Evolutionary conservation across 2,797 vertebrate genomes (phyloP).

Genomic region (Myotis pilosus): DNA sequence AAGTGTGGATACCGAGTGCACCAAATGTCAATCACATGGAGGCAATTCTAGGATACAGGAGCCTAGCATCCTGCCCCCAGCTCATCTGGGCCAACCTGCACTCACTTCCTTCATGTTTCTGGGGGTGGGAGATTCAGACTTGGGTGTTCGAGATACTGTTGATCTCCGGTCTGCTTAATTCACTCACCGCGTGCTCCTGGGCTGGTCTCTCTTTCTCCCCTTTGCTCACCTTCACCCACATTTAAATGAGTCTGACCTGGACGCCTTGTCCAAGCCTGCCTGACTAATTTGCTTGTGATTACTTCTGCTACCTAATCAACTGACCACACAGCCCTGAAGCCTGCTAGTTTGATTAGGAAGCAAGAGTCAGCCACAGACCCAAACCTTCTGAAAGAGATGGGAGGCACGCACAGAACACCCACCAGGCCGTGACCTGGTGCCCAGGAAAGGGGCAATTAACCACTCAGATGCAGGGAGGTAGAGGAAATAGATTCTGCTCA

Average conservation of each 20-base stretch:
- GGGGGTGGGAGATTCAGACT: background rate
- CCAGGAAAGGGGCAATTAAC: background rate
- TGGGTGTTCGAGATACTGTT: background rate
- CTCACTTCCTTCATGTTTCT: background rate
- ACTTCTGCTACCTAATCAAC: background rate
- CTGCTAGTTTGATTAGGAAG: slow-evolving; percentile 22
- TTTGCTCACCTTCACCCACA: background rate
- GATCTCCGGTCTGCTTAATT: background rate
- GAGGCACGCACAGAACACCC: background rate
- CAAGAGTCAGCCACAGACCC: background rate
- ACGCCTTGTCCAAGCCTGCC: background rate
- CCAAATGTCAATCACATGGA: background rate
- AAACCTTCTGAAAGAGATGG: background rate
- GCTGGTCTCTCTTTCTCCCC: background rate
- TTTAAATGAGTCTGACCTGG: background rate
- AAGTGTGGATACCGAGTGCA: background rate
- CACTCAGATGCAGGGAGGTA: rapidly evolving
- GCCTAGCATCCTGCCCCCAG: background rate
- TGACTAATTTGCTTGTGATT: slow-evolving; percentile 47
- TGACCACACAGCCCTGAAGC: background rate
- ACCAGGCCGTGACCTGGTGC: background rate
- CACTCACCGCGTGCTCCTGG: background rate
- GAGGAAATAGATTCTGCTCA: background rate
- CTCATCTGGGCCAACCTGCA: rapidly evolving
- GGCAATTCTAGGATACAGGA: background rate